Percentiles rank a stretch among this genome's conserved stretches.
phyloP scores from a whole-genome alignment of 2,797 vertebrate species.

The Lycodopsis pacificus region DNA sequence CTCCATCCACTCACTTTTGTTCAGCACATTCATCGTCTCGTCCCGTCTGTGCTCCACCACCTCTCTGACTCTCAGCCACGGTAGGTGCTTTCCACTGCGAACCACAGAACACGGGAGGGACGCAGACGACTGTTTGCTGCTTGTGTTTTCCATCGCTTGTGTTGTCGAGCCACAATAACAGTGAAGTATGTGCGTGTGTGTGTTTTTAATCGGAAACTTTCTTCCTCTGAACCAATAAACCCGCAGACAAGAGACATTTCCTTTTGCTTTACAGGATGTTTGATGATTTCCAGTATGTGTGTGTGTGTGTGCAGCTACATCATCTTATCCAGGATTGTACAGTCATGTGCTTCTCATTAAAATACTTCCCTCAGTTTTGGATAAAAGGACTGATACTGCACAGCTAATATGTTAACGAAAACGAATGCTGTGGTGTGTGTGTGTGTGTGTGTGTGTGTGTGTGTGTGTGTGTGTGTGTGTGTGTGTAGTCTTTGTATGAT shows the following conservation, averaged over 20 bases:
- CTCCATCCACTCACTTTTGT: conserved; percentile 7
- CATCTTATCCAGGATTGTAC: conserved; percentile 66
- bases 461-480: conserved; percentile 18
- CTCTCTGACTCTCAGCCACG: conserved; percentile 21
- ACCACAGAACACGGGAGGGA: conserved; percentile 1
- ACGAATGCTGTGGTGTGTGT: background rate
- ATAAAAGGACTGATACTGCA: conserved; percentile 50
- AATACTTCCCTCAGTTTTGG: conserved; percentile 63
- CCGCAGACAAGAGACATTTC: conserved; percentile 30
- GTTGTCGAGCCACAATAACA: conserved; percentile 48
- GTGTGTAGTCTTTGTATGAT: conserved; percentile 6
- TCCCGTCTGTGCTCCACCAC: background rate
- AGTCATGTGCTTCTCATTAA: conserved; percentile 78
- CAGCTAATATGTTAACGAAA: conserved; percentile 37
- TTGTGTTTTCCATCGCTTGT: conserved; percentile 46
- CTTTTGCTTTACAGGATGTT: conserved; percentile 5
- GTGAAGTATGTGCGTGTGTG: conserved; percentile 19
- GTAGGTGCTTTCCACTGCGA: conserved; percentile 25
- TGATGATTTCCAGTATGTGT: conserved; percentile 33
- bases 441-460: conserved; percentile 1
- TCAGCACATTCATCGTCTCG: conserved; percentile 4
- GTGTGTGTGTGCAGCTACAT: conserved; percentile 36
- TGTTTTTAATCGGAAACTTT: conserved; percentile 30
- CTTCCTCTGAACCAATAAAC: conserved; percentile 50
- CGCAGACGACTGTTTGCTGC: conserved; percentile 11